These are phyloP conservation scores for Rotaria magnacalcarata DNA, from an alignment of 2,888 invertebrate genomes.

Conservation along the genomic window DNA sequence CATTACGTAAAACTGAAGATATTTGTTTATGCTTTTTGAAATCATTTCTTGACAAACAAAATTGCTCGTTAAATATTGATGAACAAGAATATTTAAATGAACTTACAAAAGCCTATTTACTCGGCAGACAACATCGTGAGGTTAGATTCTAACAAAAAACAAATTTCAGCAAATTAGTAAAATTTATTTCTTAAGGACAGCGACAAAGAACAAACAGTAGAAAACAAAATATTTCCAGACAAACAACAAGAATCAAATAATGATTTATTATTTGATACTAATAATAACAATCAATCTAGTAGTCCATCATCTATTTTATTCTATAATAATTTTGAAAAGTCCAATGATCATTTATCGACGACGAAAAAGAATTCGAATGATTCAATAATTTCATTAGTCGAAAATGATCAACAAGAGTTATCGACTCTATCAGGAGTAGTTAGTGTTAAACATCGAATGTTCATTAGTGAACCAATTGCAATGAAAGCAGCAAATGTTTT, in stretches of 20 bases:
- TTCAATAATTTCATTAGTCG: neutral
- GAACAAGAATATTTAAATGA: constrained; percentile 33
- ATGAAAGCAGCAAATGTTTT: neutral
- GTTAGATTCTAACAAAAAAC: neutral
- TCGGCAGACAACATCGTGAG: neutral
- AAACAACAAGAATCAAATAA: neutral
- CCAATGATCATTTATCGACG: too few relatives aligned
- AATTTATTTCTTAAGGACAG: neutral
- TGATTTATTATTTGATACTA: neutral
- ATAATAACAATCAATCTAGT: neutral
- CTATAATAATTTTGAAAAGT: neutral
- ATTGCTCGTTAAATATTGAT: neutral
- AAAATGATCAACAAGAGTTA: neutral
- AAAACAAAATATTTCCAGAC: neutral
- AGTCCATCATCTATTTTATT: neutral
- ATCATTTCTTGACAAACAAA: constrained; percentile 12
- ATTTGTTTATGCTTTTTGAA: constrained; percentile 27
- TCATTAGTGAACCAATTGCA: neutral
- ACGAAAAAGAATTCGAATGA: neutral
- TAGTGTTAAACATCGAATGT: neutral
- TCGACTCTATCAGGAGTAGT: neutral
- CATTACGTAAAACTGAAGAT: neutral
- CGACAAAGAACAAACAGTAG: neutral
- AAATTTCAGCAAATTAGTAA: too few relatives aligned
- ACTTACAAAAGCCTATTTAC: neutral